These are phyloP conservation scores for Pentalonia nigronervosa DNA, from an alignment of 1,140 invertebrate genomes.

Conservation along the genomic window DNA sequence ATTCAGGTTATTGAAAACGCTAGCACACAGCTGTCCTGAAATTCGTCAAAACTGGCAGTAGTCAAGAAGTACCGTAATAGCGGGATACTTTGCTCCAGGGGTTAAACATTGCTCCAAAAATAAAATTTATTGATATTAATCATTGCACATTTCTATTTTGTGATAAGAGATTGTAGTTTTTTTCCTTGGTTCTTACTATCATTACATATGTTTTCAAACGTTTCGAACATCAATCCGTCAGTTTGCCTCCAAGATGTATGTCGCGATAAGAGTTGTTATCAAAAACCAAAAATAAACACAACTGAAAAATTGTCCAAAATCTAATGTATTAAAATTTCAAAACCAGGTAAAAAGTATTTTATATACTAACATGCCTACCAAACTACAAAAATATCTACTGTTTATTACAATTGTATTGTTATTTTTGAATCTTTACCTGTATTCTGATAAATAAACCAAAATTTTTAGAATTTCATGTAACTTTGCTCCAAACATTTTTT, in stretches of 20 bases:
- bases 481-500: slow-evolving; percentile 34
- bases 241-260: not conserved
- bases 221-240: slow-evolving; percentile 30
- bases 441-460: slow-evolving; percentile 21
- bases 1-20: no score
- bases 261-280: not conserved
- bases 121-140: slow-evolving; percentile 1
- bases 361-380: not conserved
- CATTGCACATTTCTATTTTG: not conserved
- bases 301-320: no score
- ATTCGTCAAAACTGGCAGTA: no score
- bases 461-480: slow-evolving; percentile 17
- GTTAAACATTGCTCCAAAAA: slow-evolving; percentile 23
- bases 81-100: no score
- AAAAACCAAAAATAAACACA: no score
- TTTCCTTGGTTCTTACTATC: not conserved
- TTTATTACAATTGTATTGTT: slow-evolving; percentile 22
- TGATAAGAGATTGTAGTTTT: slow-evolving; percentile 9
- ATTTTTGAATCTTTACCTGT: slow-evolving; percentile 11
- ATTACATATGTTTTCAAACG: slow-evolving; percentile 29
- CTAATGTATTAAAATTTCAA: no score
- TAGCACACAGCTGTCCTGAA: no score
- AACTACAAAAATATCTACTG: not conserved
- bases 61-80: no score
- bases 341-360: slow-evolving; percentile 17